Conservation (phyloP, 2,113 vertebrate genomes). For the Melanerpes formicivorus region DNA sequence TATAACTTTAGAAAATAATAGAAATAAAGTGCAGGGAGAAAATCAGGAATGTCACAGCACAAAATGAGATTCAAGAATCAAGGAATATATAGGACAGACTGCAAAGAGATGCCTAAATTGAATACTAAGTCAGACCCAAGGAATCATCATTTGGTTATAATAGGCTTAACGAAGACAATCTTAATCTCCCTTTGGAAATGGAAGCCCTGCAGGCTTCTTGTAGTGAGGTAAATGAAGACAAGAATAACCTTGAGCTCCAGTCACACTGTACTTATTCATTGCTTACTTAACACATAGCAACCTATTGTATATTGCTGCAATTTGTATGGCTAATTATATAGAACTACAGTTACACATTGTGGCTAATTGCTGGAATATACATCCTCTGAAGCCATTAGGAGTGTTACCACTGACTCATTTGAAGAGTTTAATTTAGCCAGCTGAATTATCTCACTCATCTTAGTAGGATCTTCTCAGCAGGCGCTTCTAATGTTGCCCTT, state of each 20-base stretch:
- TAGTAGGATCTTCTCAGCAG: conserved; percentile 36
- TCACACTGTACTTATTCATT: conserved; percentile 46
- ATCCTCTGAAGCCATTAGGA: conserved; percentile 55
- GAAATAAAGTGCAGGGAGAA: not conserved
- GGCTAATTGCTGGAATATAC: conserved; percentile 59
- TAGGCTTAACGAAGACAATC: conserved; percentile 25
- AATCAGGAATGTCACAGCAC: not conserved
- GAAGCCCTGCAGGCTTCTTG: conserved; percentile 42
- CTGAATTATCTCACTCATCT: conserved; percentile 58
- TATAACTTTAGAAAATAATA: not conserved
- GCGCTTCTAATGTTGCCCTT: conserved; percentile 28
- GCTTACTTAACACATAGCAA: conserved; percentile 57
- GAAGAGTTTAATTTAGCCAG: conserved; percentile 54
- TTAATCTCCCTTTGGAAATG: conserved; percentile 41
- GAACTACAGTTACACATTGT: conserved; percentile 52
- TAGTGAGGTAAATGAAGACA: conserved; percentile 42
- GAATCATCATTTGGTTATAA: conserved; percentile 18
- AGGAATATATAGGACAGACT: not conserved
- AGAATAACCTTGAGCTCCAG: conserved; percentile 63
- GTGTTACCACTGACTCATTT: conserved; percentile 57
- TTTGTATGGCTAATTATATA: conserved; percentile 65
- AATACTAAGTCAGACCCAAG: conserved; percentile 13
- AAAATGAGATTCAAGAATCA: not conserved
- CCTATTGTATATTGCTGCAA: conserved; percentile 58
- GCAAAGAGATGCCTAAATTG: not conserved